Conservation (phyloP, 2,113 vertebrate genomes). For the Brachypteracias leptosomus region DNA sequence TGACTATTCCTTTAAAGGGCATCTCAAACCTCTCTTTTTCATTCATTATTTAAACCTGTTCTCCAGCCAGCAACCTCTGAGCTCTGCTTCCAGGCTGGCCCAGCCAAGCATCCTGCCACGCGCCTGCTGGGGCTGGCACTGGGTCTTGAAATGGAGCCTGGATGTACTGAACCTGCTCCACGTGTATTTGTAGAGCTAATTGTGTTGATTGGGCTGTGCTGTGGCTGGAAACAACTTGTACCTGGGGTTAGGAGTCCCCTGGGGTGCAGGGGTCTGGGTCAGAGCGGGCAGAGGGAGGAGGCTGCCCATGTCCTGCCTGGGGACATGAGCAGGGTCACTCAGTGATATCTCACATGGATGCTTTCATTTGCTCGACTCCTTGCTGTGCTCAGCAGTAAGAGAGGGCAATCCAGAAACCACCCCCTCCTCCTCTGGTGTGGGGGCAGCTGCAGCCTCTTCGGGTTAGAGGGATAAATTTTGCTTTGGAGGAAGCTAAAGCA, state of each 20-base stretch:
- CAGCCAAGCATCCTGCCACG: neutral
- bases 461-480: neutral
- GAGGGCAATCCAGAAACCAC: neutral
- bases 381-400: neutral
- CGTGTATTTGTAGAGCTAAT: neutral
- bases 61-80: neutral
- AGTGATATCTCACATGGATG: neutral
- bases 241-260: neutral
- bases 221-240: neutral
- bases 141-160: neutral
- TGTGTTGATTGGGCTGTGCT: neutral
- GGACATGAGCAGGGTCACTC: neutral
- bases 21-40: slow-evolving; percentile 38
- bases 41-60: slow-evolving; percentile 24
- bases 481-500: neutral
- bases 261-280: neutral
- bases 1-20: slow-evolving; percentile 69
- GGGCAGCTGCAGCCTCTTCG: neutral
- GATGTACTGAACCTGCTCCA: neutral
- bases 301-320: neutral
- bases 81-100: neutral
- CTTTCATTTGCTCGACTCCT: neutral
- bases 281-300: neutral
- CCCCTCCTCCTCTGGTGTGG: neutral
- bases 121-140: neutral